Conservation (phyloP, 2,797 vertebrate genomes). For the Fratercula arctica region DNA sequence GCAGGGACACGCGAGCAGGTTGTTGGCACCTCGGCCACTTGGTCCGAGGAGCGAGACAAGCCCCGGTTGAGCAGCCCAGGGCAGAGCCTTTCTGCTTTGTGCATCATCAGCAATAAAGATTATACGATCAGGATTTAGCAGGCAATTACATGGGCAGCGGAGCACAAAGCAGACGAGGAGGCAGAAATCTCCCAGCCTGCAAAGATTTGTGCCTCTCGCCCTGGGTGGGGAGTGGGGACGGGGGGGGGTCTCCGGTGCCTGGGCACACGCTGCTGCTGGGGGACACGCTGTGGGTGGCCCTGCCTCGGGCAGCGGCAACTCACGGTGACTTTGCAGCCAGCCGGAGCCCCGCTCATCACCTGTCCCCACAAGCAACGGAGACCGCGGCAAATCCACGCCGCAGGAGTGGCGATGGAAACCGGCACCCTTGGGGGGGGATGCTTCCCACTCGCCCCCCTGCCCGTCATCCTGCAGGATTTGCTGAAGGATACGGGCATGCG, state of each 20-base stretch:
- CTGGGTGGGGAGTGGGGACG: accelerated
- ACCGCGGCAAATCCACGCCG: accelerated
- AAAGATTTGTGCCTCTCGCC: not conserved
- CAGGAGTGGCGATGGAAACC: not conserved
- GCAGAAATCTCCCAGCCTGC: not conserved
- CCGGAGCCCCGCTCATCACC: not conserved
- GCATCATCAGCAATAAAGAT: not conserved
- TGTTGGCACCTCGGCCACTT: not conserved
- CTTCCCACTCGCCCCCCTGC: not conserved
- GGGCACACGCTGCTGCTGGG: not conserved
- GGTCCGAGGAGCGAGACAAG: not conserved
- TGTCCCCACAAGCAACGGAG: accelerated
- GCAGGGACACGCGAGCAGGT: not conserved
- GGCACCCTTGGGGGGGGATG: not conserved
- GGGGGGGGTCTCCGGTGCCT: not conserved
- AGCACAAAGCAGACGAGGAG: conserved; percentile 7
- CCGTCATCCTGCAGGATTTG: accelerated
- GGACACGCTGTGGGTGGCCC: not conserved
- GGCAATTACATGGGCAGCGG: not conserved
- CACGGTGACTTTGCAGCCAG: not conserved
- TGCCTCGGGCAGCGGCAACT: not conserved
- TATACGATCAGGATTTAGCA: not conserved
- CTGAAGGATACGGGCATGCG: not conserved
- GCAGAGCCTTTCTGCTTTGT: not conserved
- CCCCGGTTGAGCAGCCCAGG: not conserved